Conservation (phyloP, 2,888 invertebrate genomes). For the Sycophila texana region DNA sequence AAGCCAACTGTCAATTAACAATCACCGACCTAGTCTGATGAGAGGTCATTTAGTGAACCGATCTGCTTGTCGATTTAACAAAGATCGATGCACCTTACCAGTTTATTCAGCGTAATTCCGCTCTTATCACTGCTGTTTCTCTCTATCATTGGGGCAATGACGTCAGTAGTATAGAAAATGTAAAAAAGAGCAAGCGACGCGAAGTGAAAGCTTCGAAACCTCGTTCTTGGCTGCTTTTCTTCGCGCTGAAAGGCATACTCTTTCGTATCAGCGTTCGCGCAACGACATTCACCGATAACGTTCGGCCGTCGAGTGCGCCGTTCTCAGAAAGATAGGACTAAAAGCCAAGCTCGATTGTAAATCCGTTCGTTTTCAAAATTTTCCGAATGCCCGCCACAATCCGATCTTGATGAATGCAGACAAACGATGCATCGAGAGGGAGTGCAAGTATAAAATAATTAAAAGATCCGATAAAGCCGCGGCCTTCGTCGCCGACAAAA, state of each 20-base stretch:
- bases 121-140: constrained; percentile 28
- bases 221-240: neutral
- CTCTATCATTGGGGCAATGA: constrained; percentile 41
- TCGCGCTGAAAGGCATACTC: too few species aligned
- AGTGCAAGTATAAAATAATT: neutral
- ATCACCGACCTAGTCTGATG: constrained; percentile 22
- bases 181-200: constrained; percentile 19
- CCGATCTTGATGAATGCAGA: too few species aligned
- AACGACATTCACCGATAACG: constrained; percentile 1
- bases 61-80: constrained; percentile 35
- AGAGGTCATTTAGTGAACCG: constrained; percentile 37
- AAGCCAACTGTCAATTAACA: too few species aligned
- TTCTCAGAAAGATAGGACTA: neutral
- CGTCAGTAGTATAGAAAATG: constrained; percentile 34
- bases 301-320: constrained; percentile 4
- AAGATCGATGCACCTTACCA: constrained; percentile 50
- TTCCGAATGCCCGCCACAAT: too few species aligned
- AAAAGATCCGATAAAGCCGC: constrained; percentile 19
- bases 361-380: too few species aligned
- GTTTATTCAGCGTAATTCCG: constrained; percentile 39
- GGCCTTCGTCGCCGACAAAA: constrained; percentile 43
- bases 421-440: neutral
- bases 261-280: neutral
- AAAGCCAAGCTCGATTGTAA: too few species aligned
- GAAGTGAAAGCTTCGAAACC: constrained; percentile 4